phyloP scores from a whole-genome alignment of 2,888 invertebrate genomes.

The Himalopsyche japonica region DNA sequence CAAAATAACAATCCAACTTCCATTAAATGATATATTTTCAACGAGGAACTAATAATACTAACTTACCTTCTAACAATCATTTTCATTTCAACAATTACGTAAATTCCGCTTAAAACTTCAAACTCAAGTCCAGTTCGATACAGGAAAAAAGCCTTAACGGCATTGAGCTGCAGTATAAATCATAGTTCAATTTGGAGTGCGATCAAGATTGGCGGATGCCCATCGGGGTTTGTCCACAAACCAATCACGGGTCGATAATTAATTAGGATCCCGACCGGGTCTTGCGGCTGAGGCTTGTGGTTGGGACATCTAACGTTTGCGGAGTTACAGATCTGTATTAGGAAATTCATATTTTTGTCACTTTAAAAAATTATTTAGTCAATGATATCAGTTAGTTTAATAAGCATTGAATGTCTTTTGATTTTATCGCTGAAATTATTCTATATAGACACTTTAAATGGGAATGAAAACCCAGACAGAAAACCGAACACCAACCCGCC shows the following conservation, averaged over 20 bases:
- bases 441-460: too few species aligned
- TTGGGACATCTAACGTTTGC: neutral
- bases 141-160: neutral
- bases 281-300: neutral
- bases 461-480: too few species aligned
- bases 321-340: neutral
- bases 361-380: too few species aligned
- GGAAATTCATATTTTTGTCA: neutral
- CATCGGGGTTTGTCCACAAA: slow-evolving; percentile 3
- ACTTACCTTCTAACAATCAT: too few species aligned
- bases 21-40: too few species aligned
- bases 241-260: slow-evolving; percentile 9
- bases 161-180: neutral
- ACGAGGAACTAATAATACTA: too few species aligned
- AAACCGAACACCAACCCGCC: too few species aligned
- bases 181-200: slow-evolving; percentile 6
- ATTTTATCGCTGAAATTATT: too few species aligned
- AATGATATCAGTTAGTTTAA: too few species aligned
- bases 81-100: neutral
- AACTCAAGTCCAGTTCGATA: neutral
- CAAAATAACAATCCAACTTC: too few species aligned
- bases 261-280: slow-evolving; percentile 4
- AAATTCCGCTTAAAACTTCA: neutral
- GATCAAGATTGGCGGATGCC: slow-evolving; percentile 1
- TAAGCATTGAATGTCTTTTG: too few species aligned